phyloP scores from a whole-genome alignment of 2,888 invertebrate species.

The Phaedon cochleariae region DNA sequence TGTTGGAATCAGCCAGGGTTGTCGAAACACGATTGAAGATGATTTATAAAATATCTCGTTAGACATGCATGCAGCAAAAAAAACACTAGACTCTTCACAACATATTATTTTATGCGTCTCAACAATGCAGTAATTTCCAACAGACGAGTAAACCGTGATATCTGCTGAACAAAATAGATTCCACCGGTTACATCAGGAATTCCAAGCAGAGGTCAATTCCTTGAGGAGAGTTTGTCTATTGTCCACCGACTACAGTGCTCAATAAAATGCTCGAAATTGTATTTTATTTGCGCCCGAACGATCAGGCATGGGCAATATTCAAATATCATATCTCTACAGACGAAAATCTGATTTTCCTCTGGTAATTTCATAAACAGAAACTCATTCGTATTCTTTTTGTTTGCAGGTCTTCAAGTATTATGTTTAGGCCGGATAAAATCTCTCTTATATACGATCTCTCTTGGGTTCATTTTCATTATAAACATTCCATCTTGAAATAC shows the following conservation, averaged over 20 bases:
- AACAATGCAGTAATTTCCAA: constrained; percentile 12
- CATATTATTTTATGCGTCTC: not conserved
- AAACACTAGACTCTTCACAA: no score
- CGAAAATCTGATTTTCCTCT: not conserved
- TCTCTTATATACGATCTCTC: no score
- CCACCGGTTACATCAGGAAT: constrained; percentile 12
- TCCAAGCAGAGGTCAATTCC: constrained; percentile 14
- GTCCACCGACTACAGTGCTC: constrained; percentile 6
- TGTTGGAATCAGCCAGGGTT: no score
- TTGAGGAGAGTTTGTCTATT: constrained; percentile 13
- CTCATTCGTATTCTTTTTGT: not conserved
- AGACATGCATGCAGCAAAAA: no score
- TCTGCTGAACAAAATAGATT: constrained; percentile 1
- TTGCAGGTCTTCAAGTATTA: not conserved
- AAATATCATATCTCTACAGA: not conserved
- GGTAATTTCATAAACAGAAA: not conserved
- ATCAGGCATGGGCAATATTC: not conserved
- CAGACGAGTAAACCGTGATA: constrained; percentile 8
- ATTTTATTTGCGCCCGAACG: constrained; percentile 7
- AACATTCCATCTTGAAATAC: no score
- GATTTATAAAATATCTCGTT: no score
- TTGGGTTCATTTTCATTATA: no score
- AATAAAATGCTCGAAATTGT: constrained; percentile 18
- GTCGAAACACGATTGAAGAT: no score
- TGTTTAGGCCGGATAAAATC: no score